Base-by-base conservation (phyloP, 1,140 invertebrate species). In the Cyphomyrmex costatus region DNA sequence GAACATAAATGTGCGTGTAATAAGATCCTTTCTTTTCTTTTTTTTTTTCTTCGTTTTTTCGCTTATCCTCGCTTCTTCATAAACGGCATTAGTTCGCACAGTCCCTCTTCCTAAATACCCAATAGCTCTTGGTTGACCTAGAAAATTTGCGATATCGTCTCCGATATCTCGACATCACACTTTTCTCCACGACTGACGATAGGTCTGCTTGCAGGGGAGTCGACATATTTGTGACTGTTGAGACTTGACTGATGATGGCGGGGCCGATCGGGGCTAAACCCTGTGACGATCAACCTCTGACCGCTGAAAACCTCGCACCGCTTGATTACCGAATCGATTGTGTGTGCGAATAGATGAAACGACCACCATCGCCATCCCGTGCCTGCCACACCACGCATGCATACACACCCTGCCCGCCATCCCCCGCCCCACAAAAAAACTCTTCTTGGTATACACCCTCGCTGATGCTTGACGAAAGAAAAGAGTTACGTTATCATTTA, bases 171-270 rank as follows among this genome's bases (percentile, higher is more conserved):
- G 30, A 73, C 68, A 60, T 73, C 79, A 36, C 79, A 27, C 14
- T 42, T 74, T 79, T 60, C 16, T 49, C 30, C 73, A 83, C 86
- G 87, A 93, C 90, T 95, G 92, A 94, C 91, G 87, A 88, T 93
- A 91, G 89, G 93, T 95, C 91, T 95, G 94, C 93, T 95, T 95
- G 88, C 94, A 95, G 94, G 94, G 91, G 94, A 95, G 86, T 95
- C 94, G 88, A 95, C 94, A 88, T 95, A 95, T 92, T 95, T 95
- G 94, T 95, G 94, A 95, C 92, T 94, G 91, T 94, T 92, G 91
- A 91, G 92, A 92, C 92, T 89, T 92, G 88, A 93, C 92, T 80
- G 77, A 79, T 79, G 92, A 92, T 93, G 92, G 91, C 90, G 66
- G 90, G 91, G 91, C 88, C 89, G 92, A 93, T 93, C 90, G 90